phyloP scores from a whole-genome alignment of 2,888 invertebrate species.

The Acholoe squamosa region DNA sequence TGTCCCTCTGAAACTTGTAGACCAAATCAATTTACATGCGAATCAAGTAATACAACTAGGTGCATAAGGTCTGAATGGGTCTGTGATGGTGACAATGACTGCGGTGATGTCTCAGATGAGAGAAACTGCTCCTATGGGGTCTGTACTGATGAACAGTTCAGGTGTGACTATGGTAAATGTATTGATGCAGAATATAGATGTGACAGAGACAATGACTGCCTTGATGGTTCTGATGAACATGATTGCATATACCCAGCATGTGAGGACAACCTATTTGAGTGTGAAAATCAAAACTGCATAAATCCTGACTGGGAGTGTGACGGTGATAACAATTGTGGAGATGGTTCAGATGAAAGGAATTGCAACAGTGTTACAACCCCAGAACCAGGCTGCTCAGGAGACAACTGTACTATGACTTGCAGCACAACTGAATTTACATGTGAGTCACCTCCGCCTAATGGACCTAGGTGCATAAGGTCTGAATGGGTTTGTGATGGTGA shows the following conservation, averaged over 20 bases:
- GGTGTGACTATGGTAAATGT: constrained; percentile 9
- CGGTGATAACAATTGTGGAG: neutral
- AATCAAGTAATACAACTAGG: no score
- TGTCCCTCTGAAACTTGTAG: neutral
- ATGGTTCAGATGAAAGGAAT: neutral
- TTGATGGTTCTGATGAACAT: neutral
- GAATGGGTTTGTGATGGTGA: neutral
- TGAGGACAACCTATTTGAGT: neutral
- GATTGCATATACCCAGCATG: constrained; percentile 6
- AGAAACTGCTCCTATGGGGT: neutral
- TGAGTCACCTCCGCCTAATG: no score
- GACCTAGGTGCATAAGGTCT: neutral
- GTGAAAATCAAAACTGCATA: neutral
- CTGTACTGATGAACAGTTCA: neutral
- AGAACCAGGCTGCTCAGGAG: no score
- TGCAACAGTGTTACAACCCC: neutral
- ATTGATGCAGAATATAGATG: neutral
- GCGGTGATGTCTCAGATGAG: constrained; percentile 3
- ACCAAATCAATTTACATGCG: neutral
- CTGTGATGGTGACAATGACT: constrained; percentile 6
- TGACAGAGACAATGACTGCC: neutral
- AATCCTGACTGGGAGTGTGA: neutral
- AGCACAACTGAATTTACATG: no score
- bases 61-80: no score
- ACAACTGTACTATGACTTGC: no score